phyloP scores from a whole-genome alignment of 2,888 invertebrate species.

The Macaria liturata region DNA sequence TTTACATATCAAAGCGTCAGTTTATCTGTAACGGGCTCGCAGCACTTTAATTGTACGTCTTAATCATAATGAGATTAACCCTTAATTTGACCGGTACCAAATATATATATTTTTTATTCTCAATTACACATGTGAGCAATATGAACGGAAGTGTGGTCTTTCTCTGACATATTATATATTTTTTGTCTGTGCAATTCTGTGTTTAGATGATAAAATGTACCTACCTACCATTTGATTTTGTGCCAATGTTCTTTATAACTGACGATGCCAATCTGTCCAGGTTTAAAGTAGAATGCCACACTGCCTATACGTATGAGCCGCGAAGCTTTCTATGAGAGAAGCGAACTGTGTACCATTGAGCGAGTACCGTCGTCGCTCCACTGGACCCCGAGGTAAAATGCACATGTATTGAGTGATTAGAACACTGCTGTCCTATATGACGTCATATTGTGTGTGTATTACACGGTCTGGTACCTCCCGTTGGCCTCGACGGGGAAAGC shows the following conservation, averaged over 20 bases:
- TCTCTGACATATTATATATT: slow-evolving; percentile 31
- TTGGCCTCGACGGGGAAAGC: background rate
- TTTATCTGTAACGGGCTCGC: slow-evolving; percentile 24
- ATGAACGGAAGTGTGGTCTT: slow-evolving; percentile 68
- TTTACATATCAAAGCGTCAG: slow-evolving; percentile 24
- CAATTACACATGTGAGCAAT: slow-evolving; percentile 16
- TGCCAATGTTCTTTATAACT: slow-evolving; percentile 65
- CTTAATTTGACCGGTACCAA: slow-evolving; percentile 22
- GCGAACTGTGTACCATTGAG: slow-evolving; percentile 39
- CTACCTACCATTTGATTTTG: slow-evolving; percentile 37
- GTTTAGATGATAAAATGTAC: slow-evolving; percentile 37
- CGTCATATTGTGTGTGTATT: slow-evolving; percentile 30
- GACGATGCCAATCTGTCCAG: slow-evolving; percentile 77
- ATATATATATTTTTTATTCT: slow-evolving; percentile 18
- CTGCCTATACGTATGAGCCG: slow-evolving; percentile 70
- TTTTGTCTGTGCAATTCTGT: slow-evolving; percentile 34
- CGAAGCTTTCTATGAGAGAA: slow-evolving; percentile 65
- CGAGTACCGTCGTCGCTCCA: slow-evolving; percentile 56
- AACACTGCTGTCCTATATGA: slow-evolving; percentile 29
- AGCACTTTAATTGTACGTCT: slow-evolving; percentile 26
- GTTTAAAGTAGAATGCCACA: slow-evolving; percentile 75
- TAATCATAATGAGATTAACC: slow-evolving; percentile 37
- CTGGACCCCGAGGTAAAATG: slow-evolving; percentile 75
- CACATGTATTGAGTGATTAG: slow-evolving; percentile 69
- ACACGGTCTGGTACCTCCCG: slow-evolving; percentile 6